Base-by-base conservation (phyloP, 2,113 vertebrate genomes). In the Megaleporinus macrocephalus region DNA sequence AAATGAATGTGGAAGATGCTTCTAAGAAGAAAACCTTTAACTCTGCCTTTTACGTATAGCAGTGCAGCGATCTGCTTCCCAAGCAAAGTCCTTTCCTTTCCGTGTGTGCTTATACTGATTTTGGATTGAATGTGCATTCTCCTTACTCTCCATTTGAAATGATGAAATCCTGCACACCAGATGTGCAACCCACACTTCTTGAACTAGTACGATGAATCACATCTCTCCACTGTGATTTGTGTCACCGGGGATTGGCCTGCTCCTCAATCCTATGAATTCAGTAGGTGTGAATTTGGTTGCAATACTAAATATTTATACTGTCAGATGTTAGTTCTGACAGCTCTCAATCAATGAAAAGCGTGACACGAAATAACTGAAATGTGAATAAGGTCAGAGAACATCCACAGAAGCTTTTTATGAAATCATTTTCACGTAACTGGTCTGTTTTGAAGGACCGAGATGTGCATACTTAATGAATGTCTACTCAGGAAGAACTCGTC, bases 1-100 rank as follows among this genome's bases (percentile, higher is more conserved):
- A 96, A 93, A 91, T 92, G 87, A 95, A 95, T 49, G 92, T 96
- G 88, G 95, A 96, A 90, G 94, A 97, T 84, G 87, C 92, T n/a
- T 90, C 91, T 0, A 92, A 93, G 95, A 96, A 91, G 90, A 96
- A 96, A 88, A 16, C 0, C 6, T 96, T 95, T 88, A 93, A 93
- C 82, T 95, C 85, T 3, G 86, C 91, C 66, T 96, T 95, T 93
- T 97, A 94, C 84, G 81, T 92, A 29, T 94, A 91, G 84, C 20
- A 4, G 69, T 85, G 73, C 70, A 85, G 76, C 69, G 22, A 0
- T 61, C 26, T n/a, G 59, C 63, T 9, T 69, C 73, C 10, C 29
- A 78, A 72, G 79, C n/a, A 72, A n/a, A 87, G 81, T 86, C 83
- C 36, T 7, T 11, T 11, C 9, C 9, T 11, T 44, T 90, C 44